phyloP scores from a whole-genome alignment of 2,888 invertebrate species.

The Masnerella sp. region DNA sequence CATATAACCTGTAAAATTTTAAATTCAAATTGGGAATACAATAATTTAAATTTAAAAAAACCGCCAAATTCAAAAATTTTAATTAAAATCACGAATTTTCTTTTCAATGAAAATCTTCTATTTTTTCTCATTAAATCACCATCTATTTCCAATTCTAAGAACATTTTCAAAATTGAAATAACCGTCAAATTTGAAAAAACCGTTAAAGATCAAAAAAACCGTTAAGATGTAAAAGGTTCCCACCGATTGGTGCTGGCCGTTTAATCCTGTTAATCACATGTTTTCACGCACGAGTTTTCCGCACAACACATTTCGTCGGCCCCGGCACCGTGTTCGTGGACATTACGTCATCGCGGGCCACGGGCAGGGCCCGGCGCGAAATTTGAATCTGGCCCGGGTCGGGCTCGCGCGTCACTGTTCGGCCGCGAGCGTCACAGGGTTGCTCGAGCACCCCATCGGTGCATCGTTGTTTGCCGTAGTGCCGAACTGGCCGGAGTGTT shows the following conservation, averaged over 20 bases:
- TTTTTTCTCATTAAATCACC: too few species aligned
- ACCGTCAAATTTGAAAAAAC: background rate
- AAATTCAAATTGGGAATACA: too few species aligned
- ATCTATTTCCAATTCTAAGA: too few species aligned
- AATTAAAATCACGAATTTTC: too few species aligned
- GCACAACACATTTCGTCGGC: slow-evolving; percentile 14
- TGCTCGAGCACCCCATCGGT: slow-evolving; percentile 54
- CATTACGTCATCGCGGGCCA: slow-evolving; percentile 16
- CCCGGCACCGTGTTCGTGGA: slow-evolving; percentile 30
- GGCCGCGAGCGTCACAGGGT: slow-evolving; percentile 42
- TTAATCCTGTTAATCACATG: slow-evolving; percentile 20
- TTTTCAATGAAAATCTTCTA: background rate
- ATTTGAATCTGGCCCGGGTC: slow-evolving; percentile 11
- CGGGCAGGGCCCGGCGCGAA: slow-evolving; percentile 18
- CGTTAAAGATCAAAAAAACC: background rate
- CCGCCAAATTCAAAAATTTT: too few species aligned
- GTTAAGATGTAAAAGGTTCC: slow-evolving; percentile 8
- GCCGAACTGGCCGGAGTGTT: slow-evolving; percentile 75
- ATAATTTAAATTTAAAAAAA: too few species aligned
- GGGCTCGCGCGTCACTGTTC: background rate
- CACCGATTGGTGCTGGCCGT: slow-evolving; percentile 11
- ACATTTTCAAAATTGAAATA: background rate
- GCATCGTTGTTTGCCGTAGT: slow-evolving; percentile 71
- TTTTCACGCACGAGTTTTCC: slow-evolving; percentile 34
- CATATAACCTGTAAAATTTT: too few species aligned